Percentiles rank a stretch among this genome's conserved stretches.
These are phyloP conservation scores for Drosophila melanogaster DNA, from an alignment of 1,140 invertebrate genomes.

Conservation along the genomic window DNA sequence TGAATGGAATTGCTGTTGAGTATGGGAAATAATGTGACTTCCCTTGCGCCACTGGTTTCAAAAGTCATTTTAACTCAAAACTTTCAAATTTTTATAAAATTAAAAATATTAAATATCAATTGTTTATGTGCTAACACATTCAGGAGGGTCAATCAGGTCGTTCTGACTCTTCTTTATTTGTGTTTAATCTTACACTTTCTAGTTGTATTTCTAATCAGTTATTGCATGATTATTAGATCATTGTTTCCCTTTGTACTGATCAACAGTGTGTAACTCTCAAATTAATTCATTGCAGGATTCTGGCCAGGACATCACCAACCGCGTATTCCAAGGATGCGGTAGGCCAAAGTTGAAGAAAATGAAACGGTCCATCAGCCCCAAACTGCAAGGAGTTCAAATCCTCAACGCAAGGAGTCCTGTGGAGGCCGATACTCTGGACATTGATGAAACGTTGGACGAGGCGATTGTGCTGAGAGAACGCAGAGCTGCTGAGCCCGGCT, in stretches of 20 bases:
- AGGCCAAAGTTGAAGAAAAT: conserved; percentile 89
- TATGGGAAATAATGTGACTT: conserved; percentile 13
- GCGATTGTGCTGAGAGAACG: conserved; percentile 75
- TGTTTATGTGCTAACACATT: neutral
- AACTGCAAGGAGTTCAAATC: conserved; percentile 63
- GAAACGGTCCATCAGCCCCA: conserved; percentile 72
- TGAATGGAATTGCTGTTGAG: conserved; percentile 40
- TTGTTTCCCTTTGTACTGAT: no score
- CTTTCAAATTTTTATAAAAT: conserved; percentile 26
- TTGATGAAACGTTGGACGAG: conserved; percentile 76
- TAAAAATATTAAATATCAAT: neutral
- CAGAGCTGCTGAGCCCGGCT: conserved; percentile 71
- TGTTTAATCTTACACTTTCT: neutral
- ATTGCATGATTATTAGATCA: no score
- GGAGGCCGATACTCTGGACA: conserved; percentile 75
- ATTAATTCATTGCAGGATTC: conserved; percentile 88
- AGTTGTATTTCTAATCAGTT: no score
- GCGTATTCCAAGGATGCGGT: conserved; percentile 94
- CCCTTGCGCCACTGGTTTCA: conserved; percentile 27
- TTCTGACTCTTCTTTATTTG: neutral
- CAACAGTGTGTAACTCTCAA: no score
- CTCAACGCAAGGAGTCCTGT: conserved; percentile 30
- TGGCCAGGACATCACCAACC: conserved; percentile 92
- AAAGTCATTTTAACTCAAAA: neutral
- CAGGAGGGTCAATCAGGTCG: no score